These are phyloP conservation scores for Syndactyla subalaris DNA, from an alignment of 2,797 vertebrate species.

Conservation along the genomic window DNA sequence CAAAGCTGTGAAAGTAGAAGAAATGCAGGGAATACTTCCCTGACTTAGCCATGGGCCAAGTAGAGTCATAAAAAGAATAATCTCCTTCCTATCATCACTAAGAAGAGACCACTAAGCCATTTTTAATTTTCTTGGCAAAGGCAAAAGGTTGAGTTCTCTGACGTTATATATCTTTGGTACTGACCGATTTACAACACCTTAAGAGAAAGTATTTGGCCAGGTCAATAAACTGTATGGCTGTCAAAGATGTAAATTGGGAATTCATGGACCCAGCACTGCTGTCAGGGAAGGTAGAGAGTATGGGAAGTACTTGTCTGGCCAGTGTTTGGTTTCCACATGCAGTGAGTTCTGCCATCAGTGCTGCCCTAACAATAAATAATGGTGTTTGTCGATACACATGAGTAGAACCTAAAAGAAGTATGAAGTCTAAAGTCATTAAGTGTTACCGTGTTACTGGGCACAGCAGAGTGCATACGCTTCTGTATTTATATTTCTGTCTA, in stretches of 20 bases:
- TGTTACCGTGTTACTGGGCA: slow-evolving; percentile 5
- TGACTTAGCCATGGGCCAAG: background rate
- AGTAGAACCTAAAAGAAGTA: slow-evolving; percentile 20
- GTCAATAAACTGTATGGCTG: background rate
- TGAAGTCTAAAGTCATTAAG: slow-evolving; percentile 37
- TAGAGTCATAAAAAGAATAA: slow-evolving; percentile 8
- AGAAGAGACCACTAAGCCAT: background rate
- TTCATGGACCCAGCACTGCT: background rate
- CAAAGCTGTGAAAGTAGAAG: background rate
- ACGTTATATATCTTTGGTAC: background rate
- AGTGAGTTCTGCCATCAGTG: background rate
- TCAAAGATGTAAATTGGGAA: background rate
- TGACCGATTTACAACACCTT: background rate
- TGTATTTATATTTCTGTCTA: slow-evolving; percentile 60
- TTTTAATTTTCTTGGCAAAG: slow-evolving; percentile 45
- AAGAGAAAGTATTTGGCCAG: background rate
- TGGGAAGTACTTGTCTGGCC: background rate
- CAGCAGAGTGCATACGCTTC: slow-evolving; percentile 1
- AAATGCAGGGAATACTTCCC: background rate
- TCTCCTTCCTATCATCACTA: background rate
- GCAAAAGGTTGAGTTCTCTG: slow-evolving; percentile 1
- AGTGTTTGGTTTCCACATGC: background rate
- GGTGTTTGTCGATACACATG: background rate
- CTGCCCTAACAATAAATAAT: slow-evolving; percentile 25
- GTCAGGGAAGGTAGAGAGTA: background rate